Base-by-base conservation (phyloP, 2,888 invertebrate species). In the Macaria liturata region DNA sequence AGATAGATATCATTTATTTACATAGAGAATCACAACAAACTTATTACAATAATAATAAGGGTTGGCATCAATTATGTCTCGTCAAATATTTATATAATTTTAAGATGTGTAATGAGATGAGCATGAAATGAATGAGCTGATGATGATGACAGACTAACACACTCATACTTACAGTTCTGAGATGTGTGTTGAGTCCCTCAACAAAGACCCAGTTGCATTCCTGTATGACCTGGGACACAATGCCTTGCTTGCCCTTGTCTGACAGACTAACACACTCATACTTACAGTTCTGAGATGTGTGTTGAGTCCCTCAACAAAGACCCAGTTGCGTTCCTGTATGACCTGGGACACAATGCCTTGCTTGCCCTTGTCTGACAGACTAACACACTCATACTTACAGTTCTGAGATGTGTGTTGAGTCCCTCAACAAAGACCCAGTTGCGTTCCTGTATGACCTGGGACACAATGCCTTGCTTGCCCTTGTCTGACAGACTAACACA, bases 401-500 rank as follows among this genome's bases (percentile, higher is more conserved):
- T 83, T 65, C 94, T 86, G 30, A 95, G 87, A 80, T 96, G 94
- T 77, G 96, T 96, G 85, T 99, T 98, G 9, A 98, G 92, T 0
- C 98, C 98, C 72, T 97, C 96, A 0, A 99, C 98, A 61, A 95
- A 94, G 0, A 98, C 96, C 98, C 98, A 99, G 91, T 99, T 99
- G 37, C 98, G 93, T 84, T 99, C 99, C 75, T 97, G 95, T 52
- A 97, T 93, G 5, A 97, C 94, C 73, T 94, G 94, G 2, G 80
- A 80, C 0, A 99, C 93, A 6, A 95, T 92, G 4, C 98, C 99
- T 75, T 98, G 97, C 86, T 99, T 96, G 64, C 99, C 98, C 81
- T 98, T 98, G 84, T 99, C 99, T 70, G n/a, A n/a, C n/a, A n/a
- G n/a, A n/a, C n/a, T n/a, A n/a, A n/a, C n/a, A n/a, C n/a, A n/a